A percentile compares a stretch with the other conserved stretches of the same genome.
phyloP scores from a whole-genome alignment of 1,140 invertebrate species.

The Ganaspis sp. region DNA sequence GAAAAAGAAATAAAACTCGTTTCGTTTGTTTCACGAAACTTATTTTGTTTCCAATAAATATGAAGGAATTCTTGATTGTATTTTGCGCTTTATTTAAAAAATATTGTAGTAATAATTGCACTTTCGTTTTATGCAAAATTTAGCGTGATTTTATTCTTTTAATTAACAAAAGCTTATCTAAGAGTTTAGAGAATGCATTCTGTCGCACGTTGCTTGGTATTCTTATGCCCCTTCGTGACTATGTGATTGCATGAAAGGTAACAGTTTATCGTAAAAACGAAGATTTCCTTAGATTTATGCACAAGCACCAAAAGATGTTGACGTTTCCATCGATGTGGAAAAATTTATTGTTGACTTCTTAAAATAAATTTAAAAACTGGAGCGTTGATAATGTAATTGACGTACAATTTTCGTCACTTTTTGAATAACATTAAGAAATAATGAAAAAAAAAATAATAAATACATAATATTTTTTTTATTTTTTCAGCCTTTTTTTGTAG shows the following conservation, averaged over 20 bases:
- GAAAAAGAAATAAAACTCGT: too few relatives aligned
- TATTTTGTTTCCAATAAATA: too few relatives aligned
- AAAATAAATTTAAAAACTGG: not conserved
- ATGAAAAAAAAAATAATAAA: not conserved
- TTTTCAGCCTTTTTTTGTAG: too few relatives aligned
- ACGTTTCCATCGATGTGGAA: conserved; percentile 3
- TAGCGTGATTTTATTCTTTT: not conserved
- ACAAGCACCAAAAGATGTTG: conserved; percentile 1
- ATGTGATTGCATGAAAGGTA: conserved; percentile 18
- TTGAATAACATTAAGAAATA: too few relatives aligned
- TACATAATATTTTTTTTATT: too few relatives aligned
- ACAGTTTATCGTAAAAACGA: conserved; percentile 21
- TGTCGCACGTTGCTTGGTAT: not conserved
- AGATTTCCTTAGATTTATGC: conserved; percentile 13
- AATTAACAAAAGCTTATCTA: not conserved
- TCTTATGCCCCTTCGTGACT: conserved; percentile 20
- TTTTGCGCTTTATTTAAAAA: not conserved
- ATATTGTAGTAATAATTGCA: not conserved
- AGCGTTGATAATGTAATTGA: not conserved
- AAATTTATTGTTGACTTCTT: not conserved
- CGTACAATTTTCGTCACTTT: not conserved
- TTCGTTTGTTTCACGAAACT: too few relatives aligned
- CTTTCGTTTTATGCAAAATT: not conserved
- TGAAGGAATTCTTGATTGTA: not conserved
- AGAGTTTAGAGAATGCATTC: not conserved